Base-by-base conservation (phyloP, 2,888 invertebrate genomes). In the Teinopalpus imperialis region DNA sequence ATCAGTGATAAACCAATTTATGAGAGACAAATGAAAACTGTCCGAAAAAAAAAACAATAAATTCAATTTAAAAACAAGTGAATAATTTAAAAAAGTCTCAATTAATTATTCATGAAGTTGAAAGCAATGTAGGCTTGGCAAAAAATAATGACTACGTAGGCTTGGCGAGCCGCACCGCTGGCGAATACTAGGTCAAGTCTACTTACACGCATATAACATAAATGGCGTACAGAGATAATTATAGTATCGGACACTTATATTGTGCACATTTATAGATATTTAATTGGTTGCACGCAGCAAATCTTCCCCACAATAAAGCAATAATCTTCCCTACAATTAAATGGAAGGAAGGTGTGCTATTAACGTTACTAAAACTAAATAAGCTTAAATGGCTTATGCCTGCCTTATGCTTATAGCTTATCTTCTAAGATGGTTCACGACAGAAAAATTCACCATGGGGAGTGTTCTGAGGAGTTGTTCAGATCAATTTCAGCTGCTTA, bases 151-250 rank as follows among this genome's bases (percentile, higher is more conserved):
- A 27, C 40, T 32, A 27, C 20, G 21, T 27, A 34, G 39, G 27
- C 31, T 20, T 14, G 41, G 16, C 21, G 10, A 10, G 24, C 18
- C 30, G 40, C 40, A 21, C 26, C 31, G 7, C 16, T 14, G 5
- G 7, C 21, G 18, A 46, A 46, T 46, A 46, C 40, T 46, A 5
- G 45, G 45, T 46, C 45, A 46, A 46, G 45, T 46, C 34, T 29
- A 40, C 40, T 40, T 40, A 29, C 23, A 40, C 45, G 29, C 40
- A 40, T 35, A 46, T 34, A 45, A 20, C 20, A 34, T 45, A 23
- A 34, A 32, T 20, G 18, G 10, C 20, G 16, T 13, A 18, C 24
- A 32, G 18, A 44, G 13, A 37, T 44, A 32, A 44, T 44, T 44
- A 44, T 44, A 44, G 37, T 31, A 37, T 37, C 31, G 13, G 37